Percentiles rank a stretch among this genome's conserved stretches.
Conservation (phyloP, 2,888 invertebrate species). For the Nebria salina region DNA sequence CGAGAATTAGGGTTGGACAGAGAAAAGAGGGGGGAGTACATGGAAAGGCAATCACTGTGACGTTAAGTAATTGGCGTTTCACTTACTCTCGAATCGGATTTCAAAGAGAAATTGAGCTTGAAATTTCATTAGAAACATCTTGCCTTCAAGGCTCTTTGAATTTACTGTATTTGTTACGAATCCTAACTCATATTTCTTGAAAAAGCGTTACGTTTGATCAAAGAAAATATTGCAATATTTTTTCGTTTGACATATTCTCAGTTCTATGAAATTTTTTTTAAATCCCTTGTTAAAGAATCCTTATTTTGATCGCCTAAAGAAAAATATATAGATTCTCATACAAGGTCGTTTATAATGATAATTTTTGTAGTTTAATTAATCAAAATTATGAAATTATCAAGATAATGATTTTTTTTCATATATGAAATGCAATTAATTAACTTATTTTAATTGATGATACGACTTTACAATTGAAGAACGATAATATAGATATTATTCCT, state of each 20-base stretch:
- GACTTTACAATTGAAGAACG: no score
- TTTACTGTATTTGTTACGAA: not conserved
- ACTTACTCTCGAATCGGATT: conserved; percentile 14
- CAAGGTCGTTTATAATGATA: no score
- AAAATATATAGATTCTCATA: no score
- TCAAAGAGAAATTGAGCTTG: conserved; percentile 40
- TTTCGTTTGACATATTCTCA: not conserved
- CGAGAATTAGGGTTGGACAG: not conserved
- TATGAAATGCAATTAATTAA: no score
- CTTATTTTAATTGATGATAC: no score
- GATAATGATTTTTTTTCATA: no score
- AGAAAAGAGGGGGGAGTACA: not conserved
- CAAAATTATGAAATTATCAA: no score
- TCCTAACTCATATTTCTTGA: not conserved
- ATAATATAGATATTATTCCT: no score
- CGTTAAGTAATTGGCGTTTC: conserved; percentile 13
- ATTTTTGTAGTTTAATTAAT: no score
- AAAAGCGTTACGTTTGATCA: not conserved
- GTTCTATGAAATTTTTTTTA: no score
- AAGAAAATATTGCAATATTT: not conserved
- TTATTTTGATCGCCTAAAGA: no score
- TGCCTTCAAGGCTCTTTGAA: conserved; percentile 2
- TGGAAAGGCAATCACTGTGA: conserved; percentile 5
- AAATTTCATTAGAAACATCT: conserved; percentile 34
- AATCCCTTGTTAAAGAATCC: no score